Evolutionary conservation across 2,888 invertebrate species (phyloP), one percentile per base, ranked within the genome.

Genomic region (Gortyna flavago): DNA sequence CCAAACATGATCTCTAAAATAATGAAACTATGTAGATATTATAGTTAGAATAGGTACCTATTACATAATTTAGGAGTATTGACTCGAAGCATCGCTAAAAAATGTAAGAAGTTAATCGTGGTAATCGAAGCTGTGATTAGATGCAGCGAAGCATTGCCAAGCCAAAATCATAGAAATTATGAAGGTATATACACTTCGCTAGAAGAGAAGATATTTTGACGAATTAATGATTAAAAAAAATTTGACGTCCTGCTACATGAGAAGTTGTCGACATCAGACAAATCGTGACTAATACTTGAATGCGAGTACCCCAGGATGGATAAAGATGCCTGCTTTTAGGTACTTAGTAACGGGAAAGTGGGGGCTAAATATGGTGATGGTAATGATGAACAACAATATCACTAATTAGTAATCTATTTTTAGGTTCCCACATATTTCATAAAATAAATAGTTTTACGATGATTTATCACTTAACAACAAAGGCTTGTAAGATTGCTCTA

Each of bases 1-100:
- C 89, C 85, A 77, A 81, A 81, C 84, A 79, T 77, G 69, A 78
- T 78, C 57, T 83, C 59, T 69, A 48, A 74, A 84, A 76, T 84
- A 79, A 62, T 68, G 38, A 51, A 76, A 48, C 48, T 48, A 71
- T 77, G 51, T 69, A n/a, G 54, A 57, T 57, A 44, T 74, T 44
- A 44, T 25, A 35, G 21, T 44, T 44, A 0, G 7, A 74, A 75
- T 75, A 32, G 32, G 4, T n/a, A n/a, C 54, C 51, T 51, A 25
- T 25, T 54, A 25, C 9, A 25, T 32, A 4, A 4, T 6, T 32
- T n/a, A 21, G 0, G 16, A 16, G n/a, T 59, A 35, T 9, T 21
- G 13, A 35, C 6, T 44, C 75, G 6, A 16, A 73, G 3, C 29
- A 72, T 48, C 16, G 29, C 11, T 7, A 29, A 11, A 29, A n/a